Evolutionary conservation across 2,797 vertebrate species (phyloP), one percentile per base, ranked within the genome.

Genomic region (Hirundo rustica): DNA sequence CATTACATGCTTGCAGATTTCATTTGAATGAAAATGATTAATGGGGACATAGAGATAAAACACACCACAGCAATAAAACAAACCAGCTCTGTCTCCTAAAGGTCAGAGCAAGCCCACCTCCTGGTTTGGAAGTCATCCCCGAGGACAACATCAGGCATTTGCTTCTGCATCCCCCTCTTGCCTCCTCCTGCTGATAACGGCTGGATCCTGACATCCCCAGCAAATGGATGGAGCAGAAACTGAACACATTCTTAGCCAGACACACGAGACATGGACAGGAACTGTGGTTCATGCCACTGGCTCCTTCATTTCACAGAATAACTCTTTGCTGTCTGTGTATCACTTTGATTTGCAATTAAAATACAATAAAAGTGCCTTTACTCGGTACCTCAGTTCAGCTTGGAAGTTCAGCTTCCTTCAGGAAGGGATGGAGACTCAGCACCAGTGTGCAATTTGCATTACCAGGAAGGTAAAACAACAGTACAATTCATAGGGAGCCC

Each of bases 1-100:
- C 76, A 44, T 60, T 66, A 62, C 32, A 32, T 10, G 2, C 55
- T 62, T 54, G 77, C 66, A 73, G 85, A 62, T 90, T 90, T 91
- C 78, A 65, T 93, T 79, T 84, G 72, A 93, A 80, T 85, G 85
- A 86, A 95, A 95, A 93, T 94, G 88, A 95, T 96, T 96, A 92
- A 96, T 95, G 93, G 77, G 72, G 84, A 84, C 70, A 88, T 54
- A 58, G 85, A 87, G 72, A 45, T 81, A 78, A 82, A 95, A 86
- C 76, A 84, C 36, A 61, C 81, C 78, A 38, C 61, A 79, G 78
- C 38, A 84, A 75, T 80, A 76, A 75, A 96, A 85, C 75, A 65
- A 93, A 93, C 79, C 77, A 84, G 57, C 62, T 88, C 87, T 92
- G 81, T 67, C 50, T 96, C 81, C 78, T 67, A 86, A 95, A 92